phyloP scores from a whole-genome alignment of 64 coral and sea anemone genomes.

The Montipora capricornis region DNA sequence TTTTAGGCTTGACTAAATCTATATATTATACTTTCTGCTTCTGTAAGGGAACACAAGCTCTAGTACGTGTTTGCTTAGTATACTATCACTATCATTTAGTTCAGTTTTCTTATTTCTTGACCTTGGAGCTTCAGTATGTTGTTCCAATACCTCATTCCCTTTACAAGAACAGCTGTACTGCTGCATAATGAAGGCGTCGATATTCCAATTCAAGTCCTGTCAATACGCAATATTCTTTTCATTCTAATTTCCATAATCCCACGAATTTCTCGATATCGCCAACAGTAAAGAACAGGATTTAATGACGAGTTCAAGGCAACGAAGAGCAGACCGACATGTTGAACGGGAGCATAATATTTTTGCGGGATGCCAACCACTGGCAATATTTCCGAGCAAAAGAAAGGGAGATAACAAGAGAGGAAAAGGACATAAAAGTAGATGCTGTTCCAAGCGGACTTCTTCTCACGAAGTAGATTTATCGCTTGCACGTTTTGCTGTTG shows the following conservation, averaged over 20 bases:
- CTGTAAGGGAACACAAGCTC: no score
- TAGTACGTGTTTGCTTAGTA: no score
- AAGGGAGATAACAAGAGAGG: not conserved
- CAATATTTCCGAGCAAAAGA: not conserved
- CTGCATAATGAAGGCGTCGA: no score
- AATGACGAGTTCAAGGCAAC: not conserved
- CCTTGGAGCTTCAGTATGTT: no score
- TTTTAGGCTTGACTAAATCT: no score
- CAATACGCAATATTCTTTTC: not conserved
- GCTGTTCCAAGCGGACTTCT: not conserved
- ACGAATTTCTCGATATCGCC: not conserved
- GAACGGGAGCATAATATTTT: no score
- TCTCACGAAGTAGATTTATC: not conserved
- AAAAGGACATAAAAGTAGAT: not conserved
- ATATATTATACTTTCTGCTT: no score
- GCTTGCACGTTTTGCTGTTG: not conserved
- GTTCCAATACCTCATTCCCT: no score
- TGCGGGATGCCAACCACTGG: not conserved
- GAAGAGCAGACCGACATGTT: not conserved
- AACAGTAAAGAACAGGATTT: not conserved
- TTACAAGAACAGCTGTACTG: no score
- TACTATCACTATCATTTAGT: no score
- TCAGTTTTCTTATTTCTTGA: no score
- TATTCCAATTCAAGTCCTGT: not conserved
- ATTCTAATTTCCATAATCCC: not conserved